Conservation (phyloP, 2,113 vertebrate genomes). For the Microcebus lehilahytsara region DNA sequence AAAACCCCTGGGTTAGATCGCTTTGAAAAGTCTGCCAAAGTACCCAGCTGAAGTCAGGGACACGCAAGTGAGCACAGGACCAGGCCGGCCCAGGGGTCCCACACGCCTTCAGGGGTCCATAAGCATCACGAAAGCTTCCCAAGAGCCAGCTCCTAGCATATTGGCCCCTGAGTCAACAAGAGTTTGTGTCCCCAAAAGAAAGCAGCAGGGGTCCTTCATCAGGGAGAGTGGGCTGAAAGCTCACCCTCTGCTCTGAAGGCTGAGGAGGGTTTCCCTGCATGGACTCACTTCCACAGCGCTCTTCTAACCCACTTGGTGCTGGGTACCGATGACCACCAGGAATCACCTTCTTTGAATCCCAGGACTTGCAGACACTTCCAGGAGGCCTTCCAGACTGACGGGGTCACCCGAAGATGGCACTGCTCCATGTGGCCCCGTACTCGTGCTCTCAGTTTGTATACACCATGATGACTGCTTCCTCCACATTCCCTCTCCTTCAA, state of each 20-base stretch:
- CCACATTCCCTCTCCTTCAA: not conserved
- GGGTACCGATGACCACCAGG: not conserved
- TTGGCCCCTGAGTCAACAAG: not conserved
- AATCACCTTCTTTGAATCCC: not conserved
- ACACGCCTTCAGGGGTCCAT: rapidly evolving
- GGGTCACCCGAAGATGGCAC: not conserved
- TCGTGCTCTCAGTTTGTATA: rapidly evolving
- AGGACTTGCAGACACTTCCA: not conserved
- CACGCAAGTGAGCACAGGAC: not conserved
- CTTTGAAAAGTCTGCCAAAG: not conserved
- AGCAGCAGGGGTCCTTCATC: rapidly evolving
- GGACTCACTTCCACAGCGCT: not conserved
- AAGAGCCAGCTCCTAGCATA: not conserved
- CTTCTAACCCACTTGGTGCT: not conserved
- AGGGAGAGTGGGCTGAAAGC: not conserved
- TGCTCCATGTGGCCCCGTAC: not conserved
- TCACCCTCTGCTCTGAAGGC: not conserved
- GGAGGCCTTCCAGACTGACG: not conserved
- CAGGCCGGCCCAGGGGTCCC: not conserved
- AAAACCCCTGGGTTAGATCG: not conserved
- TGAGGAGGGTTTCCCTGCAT: not conserved
- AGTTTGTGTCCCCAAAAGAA: not conserved
- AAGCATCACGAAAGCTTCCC: not conserved
- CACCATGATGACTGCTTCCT: rapidly evolving
- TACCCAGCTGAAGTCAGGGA: not conserved